phyloP scores from a whole-genome alignment of 2,113 vertebrate genomes.

The Lota lota region DNA sequence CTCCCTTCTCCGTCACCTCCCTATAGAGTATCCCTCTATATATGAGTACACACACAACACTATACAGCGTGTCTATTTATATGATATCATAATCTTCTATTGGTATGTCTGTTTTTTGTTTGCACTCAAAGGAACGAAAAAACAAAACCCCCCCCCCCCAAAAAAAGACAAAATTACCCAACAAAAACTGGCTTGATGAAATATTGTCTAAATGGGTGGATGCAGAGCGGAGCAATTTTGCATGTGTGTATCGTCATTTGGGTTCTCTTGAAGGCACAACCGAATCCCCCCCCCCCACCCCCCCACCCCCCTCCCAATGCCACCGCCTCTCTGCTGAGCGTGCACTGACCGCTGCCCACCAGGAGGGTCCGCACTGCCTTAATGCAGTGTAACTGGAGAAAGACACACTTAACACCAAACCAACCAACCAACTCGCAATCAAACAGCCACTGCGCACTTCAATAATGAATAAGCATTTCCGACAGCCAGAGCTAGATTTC shows the following conservation, averaged over 20 bases:
- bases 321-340: conserved; percentile 44
- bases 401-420: neutral
- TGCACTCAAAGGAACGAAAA: conserved; percentile 50
- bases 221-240: conserved; percentile 66
- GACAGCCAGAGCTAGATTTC: conserved; percentile 19
- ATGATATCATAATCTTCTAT: conserved; percentile 63
- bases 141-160: conserved; percentile 11
- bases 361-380: conserved; percentile 50
- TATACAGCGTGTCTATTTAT: conserved; percentile 60
- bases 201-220: conserved; percentile 40
- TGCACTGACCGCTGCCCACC: conserved; percentile 57
- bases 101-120: conserved; percentile 49
- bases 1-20: conserved; percentile 54
- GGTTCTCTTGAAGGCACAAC: conserved; percentile 47
- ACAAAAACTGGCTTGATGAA: conserved; percentile 33
- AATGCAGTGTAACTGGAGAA: neutral
- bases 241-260: conserved; percentile 63
- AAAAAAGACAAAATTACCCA: conserved; percentile 21
- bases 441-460: neutral
- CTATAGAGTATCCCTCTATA: conserved; percentile 56
- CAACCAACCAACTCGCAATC: neutral
- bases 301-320: neutral
- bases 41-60: conserved; percentile 57
- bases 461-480: conserved; percentile 4
- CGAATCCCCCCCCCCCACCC: no score